phyloP scores from a whole-genome alignment of 2,113 vertebrate species.

The Vombatus ursinus region DNA sequence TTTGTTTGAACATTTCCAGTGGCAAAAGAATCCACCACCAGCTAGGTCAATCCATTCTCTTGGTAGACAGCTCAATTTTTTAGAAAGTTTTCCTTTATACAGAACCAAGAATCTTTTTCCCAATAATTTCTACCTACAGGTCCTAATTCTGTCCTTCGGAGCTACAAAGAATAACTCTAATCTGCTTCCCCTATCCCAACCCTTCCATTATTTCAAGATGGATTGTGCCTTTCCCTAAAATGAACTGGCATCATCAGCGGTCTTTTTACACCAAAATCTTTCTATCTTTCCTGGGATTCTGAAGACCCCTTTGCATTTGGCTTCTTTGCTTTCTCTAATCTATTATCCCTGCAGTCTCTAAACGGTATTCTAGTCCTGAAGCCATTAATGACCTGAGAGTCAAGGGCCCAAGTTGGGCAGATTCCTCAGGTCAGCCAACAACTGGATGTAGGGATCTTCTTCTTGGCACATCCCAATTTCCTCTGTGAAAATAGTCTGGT shows the following conservation, averaged over 20 bases:
- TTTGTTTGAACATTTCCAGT: background rate
- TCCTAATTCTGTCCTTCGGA: background rate
- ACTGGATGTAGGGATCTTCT: constrained; percentile 48
- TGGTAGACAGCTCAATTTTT: too few species aligned
- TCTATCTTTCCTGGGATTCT: background rate
- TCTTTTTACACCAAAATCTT: background rate
- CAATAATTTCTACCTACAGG: background rate
- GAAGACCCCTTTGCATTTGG: background rate
- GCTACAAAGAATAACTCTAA: background rate
- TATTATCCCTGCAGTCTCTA: constrained; percentile 35
- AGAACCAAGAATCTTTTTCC: background rate
- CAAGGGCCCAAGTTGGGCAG: constrained; percentile 11
- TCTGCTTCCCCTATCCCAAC: background rate
- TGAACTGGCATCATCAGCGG: background rate
- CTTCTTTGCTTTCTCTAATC: constrained; percentile 40
- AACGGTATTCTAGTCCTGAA: constrained; percentile 57
- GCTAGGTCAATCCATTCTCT: background rate
- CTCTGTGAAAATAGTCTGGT: constrained; percentile 66
- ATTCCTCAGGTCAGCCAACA: constrained; percentile 53
- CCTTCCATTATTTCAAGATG: background rate
- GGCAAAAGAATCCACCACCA: background rate
- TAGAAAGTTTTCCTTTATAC: background rate
- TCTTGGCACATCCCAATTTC: constrained; percentile 45
- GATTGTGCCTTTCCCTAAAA: background rate
- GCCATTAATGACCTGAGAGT: constrained; percentile 10